A percentile compares a stretch with the other conserved stretches of the same genome.
These are phyloP conservation scores for Lagopus muta DNA, from an alignment of 2,113 vertebrate species.

Conservation along the genomic window DNA sequence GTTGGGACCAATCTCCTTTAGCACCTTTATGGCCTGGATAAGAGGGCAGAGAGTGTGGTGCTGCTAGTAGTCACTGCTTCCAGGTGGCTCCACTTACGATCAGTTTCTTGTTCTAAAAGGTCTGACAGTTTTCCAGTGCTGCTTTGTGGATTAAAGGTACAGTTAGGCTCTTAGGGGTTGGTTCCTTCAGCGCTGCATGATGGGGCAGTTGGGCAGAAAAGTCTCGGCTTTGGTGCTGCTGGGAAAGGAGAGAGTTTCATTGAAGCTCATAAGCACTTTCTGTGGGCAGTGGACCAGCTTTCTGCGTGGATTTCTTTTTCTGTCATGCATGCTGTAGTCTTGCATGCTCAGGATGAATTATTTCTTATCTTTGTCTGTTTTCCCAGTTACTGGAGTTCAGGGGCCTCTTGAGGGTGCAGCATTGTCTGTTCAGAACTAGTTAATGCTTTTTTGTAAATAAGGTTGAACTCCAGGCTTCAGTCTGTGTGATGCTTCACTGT, in stretches of 20 bases:
- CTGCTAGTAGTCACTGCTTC: not conserved
- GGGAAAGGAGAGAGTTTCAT: not conserved
- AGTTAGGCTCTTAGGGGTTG: not conserved
- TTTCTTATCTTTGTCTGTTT: conserved; percentile 23
- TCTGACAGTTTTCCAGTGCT: not conserved
- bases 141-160: not conserved
- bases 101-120: not conserved
- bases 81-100: not conserved
- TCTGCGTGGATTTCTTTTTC: not conserved
- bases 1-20: not conserved
- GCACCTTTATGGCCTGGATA: not conserved
- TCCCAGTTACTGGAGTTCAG: conserved; percentile 29
- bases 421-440: not conserved
- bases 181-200: not conserved
- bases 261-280: not conserved
- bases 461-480: not conserved
- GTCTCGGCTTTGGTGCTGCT: not conserved
- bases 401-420: not conserved
- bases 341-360: not conserved
- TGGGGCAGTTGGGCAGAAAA: not conserved
- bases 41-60: not conserved
- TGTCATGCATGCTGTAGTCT: not conserved
- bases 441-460: conserved; percentile 16
- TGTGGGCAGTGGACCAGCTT: not conserved
- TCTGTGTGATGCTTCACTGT: not conserved